A percentile compares a stretch with the other conserved stretches of the same genome.
Evolutionary conservation across 1,140 invertebrate species (phyloP).

Genomic region (Hyles vespertilio): DNA sequence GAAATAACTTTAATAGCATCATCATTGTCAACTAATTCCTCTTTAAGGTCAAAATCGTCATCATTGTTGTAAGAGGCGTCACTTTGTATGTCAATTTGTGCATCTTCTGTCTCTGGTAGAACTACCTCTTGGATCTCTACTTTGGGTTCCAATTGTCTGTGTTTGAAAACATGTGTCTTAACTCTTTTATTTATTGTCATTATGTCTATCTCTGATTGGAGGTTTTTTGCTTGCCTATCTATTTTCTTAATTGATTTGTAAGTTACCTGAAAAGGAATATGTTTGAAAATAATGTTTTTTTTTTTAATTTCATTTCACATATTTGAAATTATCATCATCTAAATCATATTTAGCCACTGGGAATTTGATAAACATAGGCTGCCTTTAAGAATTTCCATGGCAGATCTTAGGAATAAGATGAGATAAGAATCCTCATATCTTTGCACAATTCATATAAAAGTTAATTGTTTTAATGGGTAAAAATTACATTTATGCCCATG

Average conservation of each 20-base stretch:
- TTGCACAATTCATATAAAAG: no score
- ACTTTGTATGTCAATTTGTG: constrained; percentile 9
- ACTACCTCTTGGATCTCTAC: constrained; percentile 6
- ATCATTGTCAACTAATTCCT: neutral
- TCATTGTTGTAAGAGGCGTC: neutral
- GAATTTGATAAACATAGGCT: no score
- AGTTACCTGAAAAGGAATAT: constrained; percentile 37
- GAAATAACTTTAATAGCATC: neutral
- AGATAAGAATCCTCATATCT: no score
- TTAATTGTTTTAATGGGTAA: no score
- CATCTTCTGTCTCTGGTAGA: constrained; percentile 9
- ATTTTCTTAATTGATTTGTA: constrained; percentile 40
- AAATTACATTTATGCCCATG: no score
- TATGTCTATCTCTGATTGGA: constrained; percentile 34
- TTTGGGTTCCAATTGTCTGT: constrained; percentile 4
- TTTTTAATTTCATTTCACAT: neutral
- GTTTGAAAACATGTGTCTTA: constrained; percentile 7
- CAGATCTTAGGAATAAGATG: no score
- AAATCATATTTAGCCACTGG: no score
- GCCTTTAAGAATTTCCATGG: no score
- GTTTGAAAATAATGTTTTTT: neutral
- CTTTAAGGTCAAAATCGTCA: neutral
- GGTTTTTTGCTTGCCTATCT: constrained; percentile 26
- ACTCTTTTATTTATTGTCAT: constrained; percentile 14
- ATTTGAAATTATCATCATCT: no score